Evolutionary conservation across 2,888 invertebrate genomes (phyloP).

Genomic region (Noctuana brunneofusca): DNA sequence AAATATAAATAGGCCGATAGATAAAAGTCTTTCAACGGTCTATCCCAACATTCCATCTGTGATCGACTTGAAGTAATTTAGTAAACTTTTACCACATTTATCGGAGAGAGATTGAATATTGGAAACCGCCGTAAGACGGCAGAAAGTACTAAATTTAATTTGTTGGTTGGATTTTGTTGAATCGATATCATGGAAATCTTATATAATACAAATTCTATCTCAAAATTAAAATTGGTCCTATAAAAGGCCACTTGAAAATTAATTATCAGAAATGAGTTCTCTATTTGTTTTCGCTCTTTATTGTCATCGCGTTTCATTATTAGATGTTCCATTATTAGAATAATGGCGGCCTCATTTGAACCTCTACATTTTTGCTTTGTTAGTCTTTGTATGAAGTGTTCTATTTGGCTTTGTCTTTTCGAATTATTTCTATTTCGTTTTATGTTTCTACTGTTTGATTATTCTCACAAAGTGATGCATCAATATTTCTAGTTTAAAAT

Average conservation of each 20-base stretch:
- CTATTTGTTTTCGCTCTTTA: conserved; percentile 24
- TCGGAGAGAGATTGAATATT: no score
- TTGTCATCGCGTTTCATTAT: conserved; percentile 28
- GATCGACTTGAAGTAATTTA: no score
- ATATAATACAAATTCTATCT: neutral
- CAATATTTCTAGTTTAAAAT: neutral
- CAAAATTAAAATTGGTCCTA: neutral
- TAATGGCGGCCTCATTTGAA: conserved; percentile 21
- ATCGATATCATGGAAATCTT: neutral
- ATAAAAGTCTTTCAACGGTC: no score
- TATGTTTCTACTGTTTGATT: neutral
- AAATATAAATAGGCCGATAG: no score
- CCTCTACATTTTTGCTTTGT: conserved; percentile 25
- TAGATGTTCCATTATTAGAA: conserved; percentile 28
- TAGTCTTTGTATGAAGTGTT: conserved; percentile 16
- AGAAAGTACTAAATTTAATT: no score
- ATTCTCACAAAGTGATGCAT: neutral
- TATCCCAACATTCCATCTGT: no score
- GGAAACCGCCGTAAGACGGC: no score
- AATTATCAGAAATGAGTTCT: conserved; percentile 22
- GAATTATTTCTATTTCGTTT: conserved; percentile 10
- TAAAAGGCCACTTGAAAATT: conserved; percentile 11
- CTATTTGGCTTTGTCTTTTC: conserved; percentile 19
- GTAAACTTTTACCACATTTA: no score
- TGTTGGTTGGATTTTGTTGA: no score